Base-by-base conservation (phyloP, 2,888 invertebrate species). In the Ischnura elegans region DNA sequence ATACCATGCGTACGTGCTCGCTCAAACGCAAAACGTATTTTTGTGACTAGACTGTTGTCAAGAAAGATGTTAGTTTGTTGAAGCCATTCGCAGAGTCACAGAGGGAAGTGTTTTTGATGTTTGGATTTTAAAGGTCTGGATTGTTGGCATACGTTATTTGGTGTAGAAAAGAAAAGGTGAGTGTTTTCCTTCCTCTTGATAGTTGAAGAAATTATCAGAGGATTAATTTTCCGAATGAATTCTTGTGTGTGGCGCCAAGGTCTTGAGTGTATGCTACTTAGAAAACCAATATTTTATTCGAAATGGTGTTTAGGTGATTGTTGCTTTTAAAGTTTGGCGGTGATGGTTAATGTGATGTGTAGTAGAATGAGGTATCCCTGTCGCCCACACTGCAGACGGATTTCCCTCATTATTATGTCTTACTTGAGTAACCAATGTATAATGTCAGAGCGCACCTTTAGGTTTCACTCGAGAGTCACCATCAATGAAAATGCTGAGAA, bases 321-420 rank as follows among this genome's bases (percentile, higher is more conserved):
- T 76, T 76, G 76, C 76, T 76, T 76, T 66, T 36, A 76, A 76
- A 76, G 16, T 36, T 76, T 76, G 76, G 36, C 76, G 76, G 76
- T 76, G 76, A 76, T 76, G 76, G 76, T 76, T 36, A 76, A 29
- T 76, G 76, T 76, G 76, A 36, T 76, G 66, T 76, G 66, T 76
- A 6, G n/a, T 76, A 76, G 76, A 36, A 76, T 25, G 76, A 76
- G 76, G 76, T 10, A 76, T 76, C 0, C 76, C 36, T 36, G 36
- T 76, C 16, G 61, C 61, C 21, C 25, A 25, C 76, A 10, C 8
- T 76, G 76, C 13, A 29, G 76, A 10, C 36, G 66, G 66, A 36
- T 29, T 76, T 76, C 76, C 29, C 0, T 76, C 10, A 76, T 76
- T 16, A 36, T 29, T 29, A 36, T 76, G 76, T 76, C 76, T 76